Percentiles rank a stretch among this genome's conserved stretches.
These are phyloP conservation scores for Xyrichtys novacula DNA, from an alignment of 2,797 vertebrate species.

Conservation along the genomic window DNA sequence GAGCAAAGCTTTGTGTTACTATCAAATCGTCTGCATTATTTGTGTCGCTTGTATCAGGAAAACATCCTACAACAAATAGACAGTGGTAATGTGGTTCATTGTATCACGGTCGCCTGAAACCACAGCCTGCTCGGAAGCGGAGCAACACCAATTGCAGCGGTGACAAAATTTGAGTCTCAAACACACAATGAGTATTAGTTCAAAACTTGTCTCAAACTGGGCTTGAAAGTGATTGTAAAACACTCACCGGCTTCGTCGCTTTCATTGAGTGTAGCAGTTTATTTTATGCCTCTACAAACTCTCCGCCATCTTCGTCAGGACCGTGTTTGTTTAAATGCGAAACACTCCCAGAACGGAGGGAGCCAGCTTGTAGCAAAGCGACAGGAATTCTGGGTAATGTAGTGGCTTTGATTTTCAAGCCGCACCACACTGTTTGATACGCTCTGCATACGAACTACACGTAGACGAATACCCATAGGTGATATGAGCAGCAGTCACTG, in stretches of 20 bases:
- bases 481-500: slow-evolving; percentile 72
- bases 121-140: slow-evolving; percentile 72
- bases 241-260: slow-evolving; percentile 86
- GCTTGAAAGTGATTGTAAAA: background rate
- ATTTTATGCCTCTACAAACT: slow-evolving; percentile 85
- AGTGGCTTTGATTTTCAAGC: slow-evolving; percentile 61
- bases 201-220: slow-evolving; percentile 23
- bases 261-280: slow-evolving; percentile 84
- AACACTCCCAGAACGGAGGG: slow-evolving; percentile 90
- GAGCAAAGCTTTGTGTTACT: accelerated
- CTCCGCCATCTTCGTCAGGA: slow-evolving; percentile 95
- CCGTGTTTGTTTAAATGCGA: slow-evolving; percentile 95
- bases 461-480: slow-evolving; percentile 80
- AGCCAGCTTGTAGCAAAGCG: slow-evolving; percentile 78
- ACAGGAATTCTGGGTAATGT: slow-evolving; percentile 83
- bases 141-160: slow-evolving; percentile 59
- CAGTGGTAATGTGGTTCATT: slow-evolving; percentile 62
- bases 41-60: background rate
- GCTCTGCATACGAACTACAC: slow-evolving; percentile 78
- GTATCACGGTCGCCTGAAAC: slow-evolving; percentile 69
- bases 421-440: background rate
- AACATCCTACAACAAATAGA: slow-evolving; percentile 57
- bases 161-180: slow-evolving; percentile 38
- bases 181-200: slow-evolving; percentile 20
- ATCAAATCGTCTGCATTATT: background rate